These are phyloP conservation scores for Monomorium pharaonis DNA, from an alignment of 1,140 invertebrate genomes.

Conservation along the genomic window DNA sequence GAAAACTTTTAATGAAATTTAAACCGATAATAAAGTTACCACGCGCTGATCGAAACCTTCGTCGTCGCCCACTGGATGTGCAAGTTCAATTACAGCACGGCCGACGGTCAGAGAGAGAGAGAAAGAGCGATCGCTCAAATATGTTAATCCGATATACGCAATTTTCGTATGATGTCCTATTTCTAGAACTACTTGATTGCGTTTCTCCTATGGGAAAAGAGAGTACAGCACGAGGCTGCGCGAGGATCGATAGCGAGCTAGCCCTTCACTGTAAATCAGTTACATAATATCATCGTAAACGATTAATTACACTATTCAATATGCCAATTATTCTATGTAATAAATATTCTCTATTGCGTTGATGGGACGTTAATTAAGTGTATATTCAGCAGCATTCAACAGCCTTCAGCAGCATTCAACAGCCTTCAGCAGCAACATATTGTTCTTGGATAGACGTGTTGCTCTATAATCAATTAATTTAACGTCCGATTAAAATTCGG, in stretches of 20 bases:
- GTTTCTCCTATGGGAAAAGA: not conserved
- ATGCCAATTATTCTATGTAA: constrained; percentile 18
- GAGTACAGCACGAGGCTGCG: not conserved
- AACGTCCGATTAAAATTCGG: not conserved
- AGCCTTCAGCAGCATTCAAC: too few species aligned
- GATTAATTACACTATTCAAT: constrained; percentile 1
- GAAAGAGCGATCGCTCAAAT: constrained; percentile 31
- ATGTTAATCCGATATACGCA: constrained; percentile 52
- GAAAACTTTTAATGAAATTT: constrained; percentile 53
- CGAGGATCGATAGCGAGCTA: not conserved
- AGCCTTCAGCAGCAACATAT: not conserved
- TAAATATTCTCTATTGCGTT: constrained; percentile 4
- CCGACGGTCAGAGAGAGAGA: constrained; percentile 25
- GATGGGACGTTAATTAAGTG: not conserved
- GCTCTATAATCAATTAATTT: constrained; percentile 10
- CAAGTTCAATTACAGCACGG: constrained; percentile 50
- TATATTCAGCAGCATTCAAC: not conserved
- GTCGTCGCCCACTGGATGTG: constrained; percentile 18
- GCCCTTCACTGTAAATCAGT: not conserved
- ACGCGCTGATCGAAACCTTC: constrained; percentile 22
- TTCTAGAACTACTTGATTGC: constrained; percentile 35
- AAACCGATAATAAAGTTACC: constrained; percentile 55
- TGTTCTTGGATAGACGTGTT: not conserved
- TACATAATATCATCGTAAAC: not conserved
- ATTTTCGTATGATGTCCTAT: constrained; percentile 44